Conservation (phyloP, 1,140 invertebrate species). For the Globodera ellingtonae region DNA sequence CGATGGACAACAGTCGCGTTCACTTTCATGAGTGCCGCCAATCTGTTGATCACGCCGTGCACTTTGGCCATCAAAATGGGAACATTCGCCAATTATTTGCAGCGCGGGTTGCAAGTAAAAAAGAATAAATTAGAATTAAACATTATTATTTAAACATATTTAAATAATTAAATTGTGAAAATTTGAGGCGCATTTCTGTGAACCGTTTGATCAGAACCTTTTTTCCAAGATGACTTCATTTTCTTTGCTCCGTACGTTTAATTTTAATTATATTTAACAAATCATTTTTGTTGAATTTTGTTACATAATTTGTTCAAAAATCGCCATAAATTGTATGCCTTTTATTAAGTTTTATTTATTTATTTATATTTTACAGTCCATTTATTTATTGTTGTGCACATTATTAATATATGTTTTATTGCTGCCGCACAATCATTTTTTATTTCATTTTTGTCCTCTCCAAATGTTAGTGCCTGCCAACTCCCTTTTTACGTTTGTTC, state of each 20-base stretch:
- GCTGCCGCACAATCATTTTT: too few relatives aligned
- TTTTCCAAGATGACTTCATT: not conserved
- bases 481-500: too few relatives aligned
- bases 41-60: conserved; percentile 6
- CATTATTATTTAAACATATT: not conserved
- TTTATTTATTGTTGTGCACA: too few relatives aligned
- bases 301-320: too few relatives aligned
- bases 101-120: not conserved
- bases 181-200: not conserved
- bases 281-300: too few relatives aligned
- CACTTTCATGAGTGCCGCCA: conserved; percentile 9
- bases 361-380: too few relatives aligned
- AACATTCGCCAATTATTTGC: not conserved
- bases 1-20: not conserved
- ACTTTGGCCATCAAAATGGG: conserved; percentile 12
- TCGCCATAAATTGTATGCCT: too few relatives aligned
- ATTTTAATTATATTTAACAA: not conserved
- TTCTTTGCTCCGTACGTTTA: not conserved
- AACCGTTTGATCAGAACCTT: not conserved
- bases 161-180: too few relatives aligned
- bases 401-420: too few relatives aligned
- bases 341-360: too few relatives aligned
- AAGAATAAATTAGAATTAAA: not conserved
- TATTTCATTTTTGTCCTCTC: too few relatives aligned
- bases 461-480: too few relatives aligned